These are phyloP conservation scores for Globicephala melas DNA, from an alignment of 2,113 vertebrate genomes.

Conservation along the genomic window DNA sequence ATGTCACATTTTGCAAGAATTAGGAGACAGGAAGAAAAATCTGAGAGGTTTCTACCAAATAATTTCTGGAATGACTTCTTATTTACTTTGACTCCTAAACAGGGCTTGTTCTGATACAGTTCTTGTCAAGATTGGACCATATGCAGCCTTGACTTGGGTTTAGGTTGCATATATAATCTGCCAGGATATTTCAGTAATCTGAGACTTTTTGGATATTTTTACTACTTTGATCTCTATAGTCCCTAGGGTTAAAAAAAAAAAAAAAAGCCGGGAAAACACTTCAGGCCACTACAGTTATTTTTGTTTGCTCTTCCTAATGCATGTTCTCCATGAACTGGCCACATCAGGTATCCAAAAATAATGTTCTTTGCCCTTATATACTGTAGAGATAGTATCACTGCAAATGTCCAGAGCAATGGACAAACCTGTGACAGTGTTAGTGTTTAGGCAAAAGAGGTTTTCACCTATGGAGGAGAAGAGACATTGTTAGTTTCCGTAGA, in stretches of 20 bases:
- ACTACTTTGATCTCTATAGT: neutral
- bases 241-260: neutral
- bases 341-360: neutral
- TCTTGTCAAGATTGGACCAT: neutral
- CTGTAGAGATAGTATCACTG: neutral
- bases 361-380: rapidly evolving
- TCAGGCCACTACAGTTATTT: neutral
- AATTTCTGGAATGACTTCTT: neutral
- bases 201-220: neutral
- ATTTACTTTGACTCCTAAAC: neutral
- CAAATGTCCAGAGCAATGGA: neutral
- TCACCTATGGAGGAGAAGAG: neutral
- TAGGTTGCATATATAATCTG: neutral
- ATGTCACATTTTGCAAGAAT: neutral
- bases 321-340: neutral
- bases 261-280: neutral
- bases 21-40: neutral
- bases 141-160: neutral
- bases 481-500: neutral
- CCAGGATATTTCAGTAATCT: neutral
- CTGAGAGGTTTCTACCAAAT: neutral
- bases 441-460: neutral
- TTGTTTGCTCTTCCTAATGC: neutral
- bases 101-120: neutral
- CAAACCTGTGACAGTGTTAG: neutral